Evolutionary conservation across 2,797 vertebrate species (phyloP).

Genomic region (Falco naumanni): DNA sequence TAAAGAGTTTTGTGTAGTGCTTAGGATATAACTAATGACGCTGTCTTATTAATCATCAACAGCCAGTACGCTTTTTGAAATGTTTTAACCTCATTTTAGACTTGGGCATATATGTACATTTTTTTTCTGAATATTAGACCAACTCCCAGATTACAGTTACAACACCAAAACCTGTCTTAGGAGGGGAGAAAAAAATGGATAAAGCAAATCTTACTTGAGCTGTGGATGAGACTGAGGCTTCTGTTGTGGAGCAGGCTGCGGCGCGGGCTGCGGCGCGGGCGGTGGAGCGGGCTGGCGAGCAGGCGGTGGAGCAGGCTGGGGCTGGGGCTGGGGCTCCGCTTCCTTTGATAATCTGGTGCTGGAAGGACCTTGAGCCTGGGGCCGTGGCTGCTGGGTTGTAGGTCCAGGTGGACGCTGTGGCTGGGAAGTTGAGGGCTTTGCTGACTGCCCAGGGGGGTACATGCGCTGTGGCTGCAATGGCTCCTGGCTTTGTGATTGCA

Average conservation of each 20-base stretch:
- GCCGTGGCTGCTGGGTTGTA: constrained; percentile 86
- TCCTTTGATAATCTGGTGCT: constrained; percentile 81
- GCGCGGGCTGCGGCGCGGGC: constrained; percentile 25
- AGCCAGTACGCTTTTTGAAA: background rate
- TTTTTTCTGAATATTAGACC: background rate
- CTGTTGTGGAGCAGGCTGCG: constrained; percentile 79
- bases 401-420: constrained; percentile 81
- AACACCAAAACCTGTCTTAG: background rate
- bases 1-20: background rate
- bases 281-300: background rate
- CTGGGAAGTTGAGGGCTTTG: constrained; percentile 80
- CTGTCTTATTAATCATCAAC: background rate
- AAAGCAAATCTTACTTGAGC: constrained; percentile 90
- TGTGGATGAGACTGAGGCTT: constrained; percentile 91
- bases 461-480: constrained; percentile 77
- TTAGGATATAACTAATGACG: background rate
- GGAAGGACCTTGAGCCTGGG: constrained; percentile 83
- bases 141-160: background rate
- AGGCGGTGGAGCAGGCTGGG: constrained; percentile 41
- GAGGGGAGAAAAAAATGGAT: background rate
- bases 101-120: fast-evolving
- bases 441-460: constrained; percentile 80
- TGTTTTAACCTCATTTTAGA: background rate
- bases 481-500: constrained; percentile 86
- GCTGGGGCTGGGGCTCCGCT: constrained; percentile 75